phyloP scores from a whole-genome alignment of 1,140 invertebrate species.

The Antheraea mylitta region DNA sequence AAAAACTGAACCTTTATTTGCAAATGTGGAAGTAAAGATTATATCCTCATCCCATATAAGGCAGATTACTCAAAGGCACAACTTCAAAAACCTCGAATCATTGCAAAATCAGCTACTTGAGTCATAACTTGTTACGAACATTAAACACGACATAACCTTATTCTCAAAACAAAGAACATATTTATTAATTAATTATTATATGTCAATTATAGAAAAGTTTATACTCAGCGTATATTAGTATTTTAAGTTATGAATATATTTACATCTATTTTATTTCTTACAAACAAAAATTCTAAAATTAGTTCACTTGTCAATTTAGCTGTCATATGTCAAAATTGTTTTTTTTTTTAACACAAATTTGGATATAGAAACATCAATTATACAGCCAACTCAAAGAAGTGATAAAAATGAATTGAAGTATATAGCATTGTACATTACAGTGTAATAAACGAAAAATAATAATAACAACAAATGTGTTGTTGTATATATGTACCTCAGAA shows the following conservation, averaged over 20 bases:
- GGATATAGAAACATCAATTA: neutral
- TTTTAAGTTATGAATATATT: neutral
- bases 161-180: slow-evolving; percentile 35
- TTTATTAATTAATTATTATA: slow-evolving; percentile 10
- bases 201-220: no score
- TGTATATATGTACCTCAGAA: no score
- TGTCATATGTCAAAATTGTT: neutral
- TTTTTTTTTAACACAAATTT: neutral
- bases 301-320: slow-evolving; percentile 59
- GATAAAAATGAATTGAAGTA: no score
- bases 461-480: no score
- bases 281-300: slow-evolving; percentile 28
- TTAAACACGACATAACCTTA: slow-evolving; percentile 39
- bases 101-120: slow-evolving; percentile 47
- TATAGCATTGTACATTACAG: no score
- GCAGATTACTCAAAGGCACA: slow-evolving; percentile 45
- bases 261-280: slow-evolving; percentile 14
- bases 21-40: slow-evolving; percentile 2
- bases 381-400: no score
- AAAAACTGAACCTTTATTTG: slow-evolving; percentile 33
- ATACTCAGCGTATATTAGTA: no score
- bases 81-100: slow-evolving; percentile 57
- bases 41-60: slow-evolving; percentile 58
- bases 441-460: no score
- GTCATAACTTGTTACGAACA: slow-evolving; percentile 36